phyloP scores from a whole-genome alignment of 2,888 invertebrate genomes.

The Balanococcus diminutus region DNA sequence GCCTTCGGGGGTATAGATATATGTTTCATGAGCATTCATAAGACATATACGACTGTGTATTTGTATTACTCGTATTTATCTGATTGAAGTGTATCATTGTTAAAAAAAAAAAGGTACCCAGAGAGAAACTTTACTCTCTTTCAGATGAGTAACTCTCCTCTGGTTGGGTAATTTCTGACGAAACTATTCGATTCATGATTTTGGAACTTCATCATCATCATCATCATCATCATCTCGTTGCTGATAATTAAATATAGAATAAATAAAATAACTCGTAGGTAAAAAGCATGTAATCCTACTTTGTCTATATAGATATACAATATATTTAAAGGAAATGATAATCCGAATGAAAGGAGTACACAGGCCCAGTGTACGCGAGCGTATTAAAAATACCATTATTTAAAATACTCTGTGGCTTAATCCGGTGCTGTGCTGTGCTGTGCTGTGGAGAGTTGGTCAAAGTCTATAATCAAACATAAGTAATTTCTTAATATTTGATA shows the following conservation, averaged over 20 bases:
- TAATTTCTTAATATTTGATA: slow-evolving; percentile 44
- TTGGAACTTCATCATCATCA: not conserved
- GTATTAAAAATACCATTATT: not conserved
- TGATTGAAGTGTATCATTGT: slow-evolving; percentile 51
- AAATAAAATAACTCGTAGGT: not conserved
- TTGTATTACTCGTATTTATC: slow-evolving; percentile 36
- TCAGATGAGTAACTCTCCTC: not conserved
- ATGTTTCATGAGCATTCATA: not conserved
- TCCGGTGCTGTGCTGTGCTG: not conserved
- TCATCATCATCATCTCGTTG: not conserved
- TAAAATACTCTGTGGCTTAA: not conserved
- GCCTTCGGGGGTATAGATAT: slow-evolving; percentile 44
- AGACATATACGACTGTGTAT: not conserved
- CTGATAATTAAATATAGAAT: not conserved
- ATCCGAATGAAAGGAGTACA: not conserved
- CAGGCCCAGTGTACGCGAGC: not conserved
- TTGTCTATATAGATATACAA: not conserved
- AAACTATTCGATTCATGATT: not conserved
- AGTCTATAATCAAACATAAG: slow-evolving; percentile 25
- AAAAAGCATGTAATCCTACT: not conserved
- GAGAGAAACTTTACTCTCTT: not conserved
- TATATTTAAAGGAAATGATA: not conserved
- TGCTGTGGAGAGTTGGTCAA: not conserved
- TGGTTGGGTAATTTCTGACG: not conserved
- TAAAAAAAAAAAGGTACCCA: no score